A percentile compares a stretch with the other conserved stretches of the same genome.
Conservation (phyloP, 2,797 vertebrate species). For the Neosilurus hyrtlii region DNA sequence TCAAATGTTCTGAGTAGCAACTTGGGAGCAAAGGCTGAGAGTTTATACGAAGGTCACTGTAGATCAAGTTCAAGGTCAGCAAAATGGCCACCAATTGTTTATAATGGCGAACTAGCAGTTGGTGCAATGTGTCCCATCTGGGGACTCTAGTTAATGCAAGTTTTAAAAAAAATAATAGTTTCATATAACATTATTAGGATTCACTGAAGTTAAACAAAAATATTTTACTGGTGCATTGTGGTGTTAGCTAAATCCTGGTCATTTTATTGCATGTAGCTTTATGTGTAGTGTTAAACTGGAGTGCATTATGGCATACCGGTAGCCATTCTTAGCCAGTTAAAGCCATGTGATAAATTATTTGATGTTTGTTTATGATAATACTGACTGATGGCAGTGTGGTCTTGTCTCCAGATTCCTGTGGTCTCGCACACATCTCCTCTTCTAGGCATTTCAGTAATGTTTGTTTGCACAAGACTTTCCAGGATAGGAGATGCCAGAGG, state of each 20-base stretch:
- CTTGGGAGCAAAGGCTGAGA: no score
- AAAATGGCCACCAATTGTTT: no score
- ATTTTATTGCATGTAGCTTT: neutral
- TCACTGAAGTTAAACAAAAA: neutral
- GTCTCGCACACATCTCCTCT: neutral
- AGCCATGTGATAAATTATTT: neutral
- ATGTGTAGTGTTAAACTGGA: neutral
- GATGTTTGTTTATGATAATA: neutral
- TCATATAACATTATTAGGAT: neutral
- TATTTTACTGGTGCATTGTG: neutral
- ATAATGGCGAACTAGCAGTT: no score
- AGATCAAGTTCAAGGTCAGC: no score
- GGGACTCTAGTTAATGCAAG: no score
- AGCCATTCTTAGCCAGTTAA: neutral
- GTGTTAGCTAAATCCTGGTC: neutral
- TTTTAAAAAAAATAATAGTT: no score
- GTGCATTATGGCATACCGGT: neutral
- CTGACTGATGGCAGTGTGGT: neutral
- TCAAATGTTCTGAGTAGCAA: no score
- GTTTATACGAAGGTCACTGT: no score
- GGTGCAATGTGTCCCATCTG: no score
- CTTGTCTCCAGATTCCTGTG: neutral
- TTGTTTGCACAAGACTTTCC: neutral
- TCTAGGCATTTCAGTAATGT: neutral
- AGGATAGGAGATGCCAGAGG: neutral